Percentiles rank a stretch among this genome's conserved stretches.
These are phyloP conservation scores for Epistrophe eligans DNA, from an alignment of 2,888 invertebrate species.

Conservation along the genomic window DNA sequence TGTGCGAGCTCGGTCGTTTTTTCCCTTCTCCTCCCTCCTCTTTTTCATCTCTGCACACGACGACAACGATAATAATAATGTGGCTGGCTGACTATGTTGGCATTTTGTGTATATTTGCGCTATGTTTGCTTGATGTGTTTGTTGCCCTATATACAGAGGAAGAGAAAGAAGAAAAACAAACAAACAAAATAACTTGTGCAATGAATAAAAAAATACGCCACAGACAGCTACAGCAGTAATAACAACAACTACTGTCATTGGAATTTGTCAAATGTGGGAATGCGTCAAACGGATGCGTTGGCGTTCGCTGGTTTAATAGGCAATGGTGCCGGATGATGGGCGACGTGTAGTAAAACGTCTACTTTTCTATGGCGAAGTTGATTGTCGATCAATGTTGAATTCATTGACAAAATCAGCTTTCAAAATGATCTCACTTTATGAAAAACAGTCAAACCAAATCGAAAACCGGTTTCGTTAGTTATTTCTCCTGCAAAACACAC, in stretches of 20 bases:
- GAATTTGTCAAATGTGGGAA: constrained; percentile 71
- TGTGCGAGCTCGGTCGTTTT: constrained; percentile 71
- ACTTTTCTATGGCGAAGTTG: background rate
- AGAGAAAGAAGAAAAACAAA: constrained; percentile 38
- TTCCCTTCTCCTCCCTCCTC: constrained; percentile 30
- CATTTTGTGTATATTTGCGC: constrained; percentile 46
- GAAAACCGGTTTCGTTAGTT: constrained; percentile 84
- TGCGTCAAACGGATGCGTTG: constrained; percentile 65
- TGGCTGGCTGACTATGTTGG: constrained; percentile 58
- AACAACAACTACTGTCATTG: constrained; percentile 44
- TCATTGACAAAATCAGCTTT: constrained; percentile 85
- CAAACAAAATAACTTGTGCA: constrained; percentile 62
- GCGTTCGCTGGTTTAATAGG: constrained; percentile 16
- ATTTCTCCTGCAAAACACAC: constrained; percentile 53
- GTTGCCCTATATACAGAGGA: constrained; percentile 70
- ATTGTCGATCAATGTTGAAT: constrained; percentile 79
- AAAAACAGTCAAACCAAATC: constrained; percentile 85
- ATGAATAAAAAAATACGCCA: constrained; percentile 34
- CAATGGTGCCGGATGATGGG: background rate
- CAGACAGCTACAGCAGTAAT: constrained; percentile 20
- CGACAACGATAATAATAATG: constrained; percentile 18
- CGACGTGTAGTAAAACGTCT: constrained; percentile 8
- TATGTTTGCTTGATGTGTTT: constrained; percentile 47
- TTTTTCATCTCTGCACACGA: constrained; percentile 29
- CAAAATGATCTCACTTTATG: constrained; percentile 85